Evolutionary conservation across 2,888 invertebrate genomes (phyloP), one percentile per base, ranked within the genome.

Genomic region (Xestia rhomboidea): DNA sequence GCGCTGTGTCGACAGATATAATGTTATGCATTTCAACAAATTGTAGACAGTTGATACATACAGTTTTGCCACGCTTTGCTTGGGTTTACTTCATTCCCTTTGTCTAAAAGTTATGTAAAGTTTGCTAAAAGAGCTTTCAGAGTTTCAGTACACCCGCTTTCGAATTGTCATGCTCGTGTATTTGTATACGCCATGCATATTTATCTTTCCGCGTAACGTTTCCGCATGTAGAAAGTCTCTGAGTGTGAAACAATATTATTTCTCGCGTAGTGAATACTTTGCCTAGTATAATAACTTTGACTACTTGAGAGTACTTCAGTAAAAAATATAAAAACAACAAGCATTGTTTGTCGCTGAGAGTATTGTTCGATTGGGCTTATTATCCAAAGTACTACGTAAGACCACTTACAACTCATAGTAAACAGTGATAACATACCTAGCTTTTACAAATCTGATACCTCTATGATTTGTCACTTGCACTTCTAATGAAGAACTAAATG

Each of bases 221-320:
- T 44, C 24, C 30, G 63, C 57, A 41, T 60, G 34, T 51, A 60
- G 69, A 81, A 70, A 80, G 75, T 67, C 0, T 46, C 49, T 41
- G 34, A 27, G 68, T 38, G 8, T 34, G 34, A 27, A 54, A 68
- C 46, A 46, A 27, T 64, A 64, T 34, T 70, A 46, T 68, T 66
- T 64, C 27, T 46, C 27, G 15, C 7, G 7, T 21, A 44, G 21
- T 51, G 15, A 46, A 38, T 27, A 24, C 27, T 49, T 21, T 15
- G 34, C 18, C 41, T 57, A 44, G 49, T 60, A 24, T 66, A 70
- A 41, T 49, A 15, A 49, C 18, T 21, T 18, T 54, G 4, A 27
- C 15, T 69, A 30, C 38, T 57, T 34, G 30, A 27, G 7, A 60
- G 60, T 60, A 30, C 21, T 34, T 60, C 18, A 63, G 49, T 72